A percentile compares a stretch with the other conserved stretches of the same genome.
These are phyloP conservation scores for Odontomachus brunneus DNA, from an alignment of 1,140 invertebrate species.

Conservation along the genomic window DNA sequence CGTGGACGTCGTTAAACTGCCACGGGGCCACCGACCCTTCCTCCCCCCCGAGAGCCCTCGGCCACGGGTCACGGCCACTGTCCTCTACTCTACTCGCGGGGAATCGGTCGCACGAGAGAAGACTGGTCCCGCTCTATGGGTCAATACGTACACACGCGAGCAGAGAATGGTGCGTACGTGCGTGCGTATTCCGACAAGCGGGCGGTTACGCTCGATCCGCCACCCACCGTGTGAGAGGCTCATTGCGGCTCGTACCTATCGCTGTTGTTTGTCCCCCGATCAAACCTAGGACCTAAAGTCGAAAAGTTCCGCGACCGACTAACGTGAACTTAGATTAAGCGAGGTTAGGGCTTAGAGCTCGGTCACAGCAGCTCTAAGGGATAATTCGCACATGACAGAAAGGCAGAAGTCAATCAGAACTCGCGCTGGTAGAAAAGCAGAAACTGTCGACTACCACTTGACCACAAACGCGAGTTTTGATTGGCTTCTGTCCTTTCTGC, in stretches of 20 bases:
- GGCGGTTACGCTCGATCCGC: not conserved
- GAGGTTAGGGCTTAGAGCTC: too few species aligned
- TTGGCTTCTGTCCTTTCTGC: too few species aligned
- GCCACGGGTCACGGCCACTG: slow-evolving; percentile 83
- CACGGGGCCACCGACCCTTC: slow-evolving; percentile 82
- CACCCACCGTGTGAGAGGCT: not conserved
- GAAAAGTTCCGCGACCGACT: too few species aligned
- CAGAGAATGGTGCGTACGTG: not conserved
- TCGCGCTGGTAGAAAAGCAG: too few species aligned
- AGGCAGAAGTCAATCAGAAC: too few species aligned
- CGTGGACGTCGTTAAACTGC: slow-evolving; percentile 72
- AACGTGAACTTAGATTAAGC: too few species aligned
- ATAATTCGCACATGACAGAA: too few species aligned
- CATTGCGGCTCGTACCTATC: not conserved
- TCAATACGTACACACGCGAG: slow-evolving; percentile 30
- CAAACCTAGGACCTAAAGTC: too few species aligned
- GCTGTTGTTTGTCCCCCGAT: not conserved
- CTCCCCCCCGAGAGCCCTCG: slow-evolving; percentile 74
- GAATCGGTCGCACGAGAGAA: slow-evolving; percentile 65
- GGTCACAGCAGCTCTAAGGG: too few species aligned
- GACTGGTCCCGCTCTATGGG: slow-evolving; percentile 54
- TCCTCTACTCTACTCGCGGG: slow-evolving; percentile 83
- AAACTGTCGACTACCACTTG: too few species aligned
- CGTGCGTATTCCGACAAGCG: not conserved
- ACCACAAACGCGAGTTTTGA: too few species aligned